Evolutionary conservation across 2,888 invertebrate species (phyloP).

Genomic region (Exocentrus adspersus): DNA sequence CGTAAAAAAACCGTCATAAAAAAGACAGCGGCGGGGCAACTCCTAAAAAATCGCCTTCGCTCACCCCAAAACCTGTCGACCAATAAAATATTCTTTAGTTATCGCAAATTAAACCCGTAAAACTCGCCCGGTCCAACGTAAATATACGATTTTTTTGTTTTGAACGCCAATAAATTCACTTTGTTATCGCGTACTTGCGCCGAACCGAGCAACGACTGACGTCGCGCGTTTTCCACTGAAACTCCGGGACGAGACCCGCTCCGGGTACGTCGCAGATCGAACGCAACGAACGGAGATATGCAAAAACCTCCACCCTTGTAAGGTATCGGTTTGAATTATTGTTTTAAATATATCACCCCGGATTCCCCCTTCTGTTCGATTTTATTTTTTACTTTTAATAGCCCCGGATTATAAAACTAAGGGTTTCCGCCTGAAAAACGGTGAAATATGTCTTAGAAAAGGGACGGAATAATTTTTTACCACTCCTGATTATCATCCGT

Average conservation of each 20-base stretch:
- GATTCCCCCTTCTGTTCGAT: slow-evolving; percentile 44
- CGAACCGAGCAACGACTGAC: slow-evolving; percentile 16
- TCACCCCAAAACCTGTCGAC: slow-evolving; percentile 11
- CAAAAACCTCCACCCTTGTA: slow-evolving; percentile 50
- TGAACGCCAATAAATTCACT: slow-evolving; percentile 54
- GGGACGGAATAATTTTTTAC: slow-evolving; percentile 24
- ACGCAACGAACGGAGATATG: slow-evolving; percentile 35
- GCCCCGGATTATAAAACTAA: slow-evolving; percentile 43
- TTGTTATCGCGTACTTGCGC: slow-evolving; percentile 48
- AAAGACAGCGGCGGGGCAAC: slow-evolving; percentile 28
- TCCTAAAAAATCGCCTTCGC: slow-evolving; percentile 38
- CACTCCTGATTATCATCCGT: slow-evolving; percentile 26
- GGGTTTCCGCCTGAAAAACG: slow-evolving; percentile 37
- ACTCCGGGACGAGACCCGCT: not conserved
- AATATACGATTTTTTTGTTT: slow-evolving; percentile 54
- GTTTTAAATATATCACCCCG: slow-evolving; percentile 54
- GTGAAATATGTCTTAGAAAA: slow-evolving; percentile 37
- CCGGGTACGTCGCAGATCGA: slow-evolving; percentile 28
- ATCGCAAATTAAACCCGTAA: slow-evolving; percentile 23
- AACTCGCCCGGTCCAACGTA: slow-evolving; percentile 31
- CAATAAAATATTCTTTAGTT: slow-evolving; percentile 26
- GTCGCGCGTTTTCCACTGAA: slow-evolving; percentile 2
- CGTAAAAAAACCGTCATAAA: slow-evolving; percentile 39
- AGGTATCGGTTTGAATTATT: slow-evolving; percentile 57
- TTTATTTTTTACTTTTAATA: slow-evolving; percentile 46